Conservation (phyloP, 2,888 invertebrate genomes). For the Scaptodrosophila latifasciaeformis region DNA sequence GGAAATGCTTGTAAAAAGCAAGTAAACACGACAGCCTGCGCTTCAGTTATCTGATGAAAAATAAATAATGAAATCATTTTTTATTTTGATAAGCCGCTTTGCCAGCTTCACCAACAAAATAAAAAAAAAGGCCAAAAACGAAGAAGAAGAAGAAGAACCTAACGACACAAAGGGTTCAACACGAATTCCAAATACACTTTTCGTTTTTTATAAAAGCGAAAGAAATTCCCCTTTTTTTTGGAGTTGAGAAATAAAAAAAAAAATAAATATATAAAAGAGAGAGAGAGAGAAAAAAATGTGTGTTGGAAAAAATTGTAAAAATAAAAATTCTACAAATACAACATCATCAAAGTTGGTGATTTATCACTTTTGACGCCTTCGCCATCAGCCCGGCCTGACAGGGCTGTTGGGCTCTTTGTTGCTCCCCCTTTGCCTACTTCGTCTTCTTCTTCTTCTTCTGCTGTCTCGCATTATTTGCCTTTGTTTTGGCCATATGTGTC, state of each 20-base stretch:
- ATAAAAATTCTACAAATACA: not conserved
- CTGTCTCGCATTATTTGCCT: no score
- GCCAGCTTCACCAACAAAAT: constrained; percentile 19
- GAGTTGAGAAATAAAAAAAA: constrained; percentile 1
- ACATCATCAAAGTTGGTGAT: constrained; percentile 60
- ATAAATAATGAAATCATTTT: constrained; percentile 68
- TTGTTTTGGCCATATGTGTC: no score
- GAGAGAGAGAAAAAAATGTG: no score
- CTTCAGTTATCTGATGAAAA: constrained; percentile 56
- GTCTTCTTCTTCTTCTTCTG: constrained; percentile 8
- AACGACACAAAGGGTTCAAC: not conserved
- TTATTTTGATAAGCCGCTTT: constrained; percentile 69
- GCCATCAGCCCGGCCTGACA: not conserved
- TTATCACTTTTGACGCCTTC: constrained; percentile 48
- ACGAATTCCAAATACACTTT: no score
- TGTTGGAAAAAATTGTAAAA: not conserved
- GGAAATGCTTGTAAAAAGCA: constrained; percentile 48
- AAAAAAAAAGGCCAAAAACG: not conserved
- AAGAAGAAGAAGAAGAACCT: not conserved
- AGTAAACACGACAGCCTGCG: constrained; percentile 31
- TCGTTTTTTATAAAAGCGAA: no score
- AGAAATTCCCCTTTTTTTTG: no score
- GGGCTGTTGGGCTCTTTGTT: not conserved
- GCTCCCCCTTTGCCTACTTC: constrained; percentile 5
- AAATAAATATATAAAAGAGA: no score